A percentile compares a stretch with the other conserved stretches of the same genome.
These are phyloP conservation scores for Callocephalon fimbriatum DNA, from an alignment of 2,113 vertebrate species.

Conservation along the genomic window DNA sequence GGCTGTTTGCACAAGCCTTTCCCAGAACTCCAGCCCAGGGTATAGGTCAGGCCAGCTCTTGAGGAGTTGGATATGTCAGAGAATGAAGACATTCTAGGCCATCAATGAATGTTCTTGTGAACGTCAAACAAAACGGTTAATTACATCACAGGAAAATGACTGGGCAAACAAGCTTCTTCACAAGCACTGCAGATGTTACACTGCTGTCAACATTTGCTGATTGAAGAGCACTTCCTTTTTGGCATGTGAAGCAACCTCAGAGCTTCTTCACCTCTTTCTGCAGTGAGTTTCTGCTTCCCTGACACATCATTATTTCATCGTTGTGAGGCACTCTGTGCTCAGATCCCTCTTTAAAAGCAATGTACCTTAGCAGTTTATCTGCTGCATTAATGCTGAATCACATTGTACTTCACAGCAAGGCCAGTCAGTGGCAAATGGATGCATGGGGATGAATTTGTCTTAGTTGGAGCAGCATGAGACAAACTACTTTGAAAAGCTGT, in stretches of 20 bases:
- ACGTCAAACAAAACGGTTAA: not conserved
- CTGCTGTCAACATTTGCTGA: not conserved
- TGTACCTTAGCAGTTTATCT: not conserved
- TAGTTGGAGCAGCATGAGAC: not conserved
- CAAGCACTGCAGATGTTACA: not conserved
- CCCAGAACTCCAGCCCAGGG: not conserved
- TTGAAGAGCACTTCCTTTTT: not conserved
- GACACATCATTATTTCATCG: not conserved
- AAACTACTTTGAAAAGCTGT: not conserved
- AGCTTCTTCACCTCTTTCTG: not conserved
- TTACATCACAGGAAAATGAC: constrained; percentile 37
- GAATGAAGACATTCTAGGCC: not conserved
- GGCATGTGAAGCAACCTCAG: not conserved
- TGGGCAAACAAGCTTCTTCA: not conserved
- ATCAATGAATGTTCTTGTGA: not conserved
- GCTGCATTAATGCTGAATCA: not conserved
- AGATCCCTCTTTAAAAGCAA: not conserved
- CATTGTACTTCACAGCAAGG: not conserved
- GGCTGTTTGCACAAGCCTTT: not conserved
- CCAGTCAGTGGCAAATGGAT: not conserved
- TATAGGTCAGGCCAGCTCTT: not conserved
- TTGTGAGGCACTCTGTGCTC: fast-evolving
- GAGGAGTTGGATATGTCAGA: not conserved
- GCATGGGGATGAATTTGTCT: not conserved
- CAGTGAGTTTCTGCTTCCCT: not conserved